A percentile compares a stretch with the other conserved stretches of the same genome.
Evolutionary conservation across 2,797 vertebrate species (phyloP).

Genomic region (Gambelia wislizenii): DNA sequence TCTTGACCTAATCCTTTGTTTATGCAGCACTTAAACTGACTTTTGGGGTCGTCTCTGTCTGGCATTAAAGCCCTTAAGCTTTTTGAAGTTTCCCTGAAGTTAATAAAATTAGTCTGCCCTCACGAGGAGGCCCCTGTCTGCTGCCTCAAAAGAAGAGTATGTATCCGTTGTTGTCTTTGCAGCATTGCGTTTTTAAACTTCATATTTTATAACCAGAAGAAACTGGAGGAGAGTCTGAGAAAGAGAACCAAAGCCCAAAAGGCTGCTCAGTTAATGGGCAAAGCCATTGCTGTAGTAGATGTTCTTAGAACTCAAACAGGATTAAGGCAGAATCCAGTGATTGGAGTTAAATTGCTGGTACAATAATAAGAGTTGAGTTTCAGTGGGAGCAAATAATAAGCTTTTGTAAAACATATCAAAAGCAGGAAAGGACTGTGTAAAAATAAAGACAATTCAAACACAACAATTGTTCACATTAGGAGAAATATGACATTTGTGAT

Average conservation of each 20-base stretch:
- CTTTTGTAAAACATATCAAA: conserved; percentile 35
- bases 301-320: conserved; percentile 61
- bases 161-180: conserved; percentile 67
- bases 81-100: conserved; percentile 83
- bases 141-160: conserved; percentile 65
- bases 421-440: conserved; percentile 6
- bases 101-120: conserved; percentile 83
- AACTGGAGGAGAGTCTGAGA: conserved; percentile 46
- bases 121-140: conserved; percentile 71
- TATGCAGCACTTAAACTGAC: conserved; percentile 81
- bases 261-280: conserved; percentile 61
- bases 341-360: conserved; percentile 70
- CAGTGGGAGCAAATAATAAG: conserved; percentile 34
- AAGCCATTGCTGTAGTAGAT: conserved; percentile 60
- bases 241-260: conserved; percentile 61
- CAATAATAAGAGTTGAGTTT: conserved; percentile 64
- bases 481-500: conserved; percentile 22
- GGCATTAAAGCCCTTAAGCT: conserved; percentile 78
- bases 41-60: conserved; percentile 79
- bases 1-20: conserved; percentile 78
- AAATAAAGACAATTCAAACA: conserved; percentile 1
- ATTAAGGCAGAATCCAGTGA: conserved; percentile 62
- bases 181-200: conserved; percentile 67
- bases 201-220: conserved; percentile 70
- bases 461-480: not conserved